These are phyloP conservation scores for Zaprionus lineosus DNA, from an alignment of 2,888 invertebrate species.

Conservation along the genomic window DNA sequence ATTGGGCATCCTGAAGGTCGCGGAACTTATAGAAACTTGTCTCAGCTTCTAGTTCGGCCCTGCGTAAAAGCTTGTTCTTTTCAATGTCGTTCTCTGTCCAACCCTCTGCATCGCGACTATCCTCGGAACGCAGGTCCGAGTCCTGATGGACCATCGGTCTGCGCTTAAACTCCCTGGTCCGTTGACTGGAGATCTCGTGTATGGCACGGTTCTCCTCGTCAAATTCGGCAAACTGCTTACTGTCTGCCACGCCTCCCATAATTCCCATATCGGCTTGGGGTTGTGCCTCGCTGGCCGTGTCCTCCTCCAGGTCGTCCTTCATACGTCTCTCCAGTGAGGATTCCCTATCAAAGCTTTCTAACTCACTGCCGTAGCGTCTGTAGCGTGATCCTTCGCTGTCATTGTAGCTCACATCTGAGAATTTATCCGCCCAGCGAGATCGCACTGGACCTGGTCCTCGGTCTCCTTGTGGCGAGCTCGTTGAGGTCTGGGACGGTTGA, in stretches of 20 bases:
- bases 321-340: constrained; percentile 83
- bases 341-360: constrained; percentile 82
- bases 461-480: constrained; percentile 86
- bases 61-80: constrained; percentile 79
- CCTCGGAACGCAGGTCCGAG: constrained; percentile 82
- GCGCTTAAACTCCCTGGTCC: constrained; percentile 81
- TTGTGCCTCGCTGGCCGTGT: constrained; percentile 83
- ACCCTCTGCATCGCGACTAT: constrained; percentile 81
- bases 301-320: constrained; percentile 81
- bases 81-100: constrained; percentile 83
- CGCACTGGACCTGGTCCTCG: constrained; percentile 84
- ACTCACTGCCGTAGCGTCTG: constrained; percentile 81
- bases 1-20: constrained; percentile 84
- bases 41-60: constrained; percentile 81
- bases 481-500: constrained; percentile 87
- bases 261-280: constrained; percentile 75
- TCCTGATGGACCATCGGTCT: constrained; percentile 83
- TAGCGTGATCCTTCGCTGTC: constrained; percentile 83
- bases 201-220: constrained; percentile 84
- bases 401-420: constrained; percentile 83
- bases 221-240: constrained; percentile 85
- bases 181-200: constrained; percentile 83
- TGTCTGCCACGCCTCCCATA: constrained; percentile 83
- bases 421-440: constrained; percentile 84
- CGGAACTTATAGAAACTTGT: constrained; percentile 77